Evolutionary conservation across 2,888 invertebrate genomes (phyloP).

Genomic region (Callyntrura sp.): DNA sequence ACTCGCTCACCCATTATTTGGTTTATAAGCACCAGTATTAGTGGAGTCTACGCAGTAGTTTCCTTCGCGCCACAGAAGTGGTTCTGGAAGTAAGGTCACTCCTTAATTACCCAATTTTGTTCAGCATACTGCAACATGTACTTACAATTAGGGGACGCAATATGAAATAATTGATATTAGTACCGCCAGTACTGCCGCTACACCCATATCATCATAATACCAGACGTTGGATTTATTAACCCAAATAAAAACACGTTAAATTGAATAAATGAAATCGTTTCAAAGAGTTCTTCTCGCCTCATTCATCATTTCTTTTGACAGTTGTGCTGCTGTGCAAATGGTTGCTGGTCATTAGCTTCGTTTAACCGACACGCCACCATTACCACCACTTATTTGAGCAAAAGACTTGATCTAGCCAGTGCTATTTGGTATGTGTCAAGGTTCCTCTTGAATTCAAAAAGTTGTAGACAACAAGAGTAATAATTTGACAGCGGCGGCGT

Average conservation of each 20-base stretch:
- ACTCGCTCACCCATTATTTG: background rate
- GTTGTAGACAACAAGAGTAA: background rate
- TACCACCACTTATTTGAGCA: constrained; percentile 1
- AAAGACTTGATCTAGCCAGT: constrained; percentile 17
- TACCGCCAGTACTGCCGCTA: background rate
- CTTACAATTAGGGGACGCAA: background rate
- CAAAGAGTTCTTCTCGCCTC: constrained; percentile 11
- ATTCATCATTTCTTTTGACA: constrained; percentile 63
- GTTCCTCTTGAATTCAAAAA: constrained; percentile 5
- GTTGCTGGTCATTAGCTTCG: constrained; percentile 60
- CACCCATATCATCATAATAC: background rate
- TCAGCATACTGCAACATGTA: background rate
- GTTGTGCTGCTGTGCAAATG: constrained; percentile 4
- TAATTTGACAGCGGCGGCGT: background rate
- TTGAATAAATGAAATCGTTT: constrained; percentile 46
- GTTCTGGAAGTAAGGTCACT: constrained; percentile 49
- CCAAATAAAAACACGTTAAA: constrained; percentile 47
- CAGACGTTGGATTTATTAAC: constrained; percentile 18
- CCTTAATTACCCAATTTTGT: constrained; percentile 12
- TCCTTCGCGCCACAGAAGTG: background rate
- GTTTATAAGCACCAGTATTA: background rate
- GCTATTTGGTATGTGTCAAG: constrained; percentile 10
- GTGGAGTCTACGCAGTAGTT: background rate
- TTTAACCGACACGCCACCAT: background rate
- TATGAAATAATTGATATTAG: background rate